A percentile compares a stretch with the other conserved stretches of the same genome.
Evolutionary conservation across 2,888 invertebrate species (phyloP).

Genomic region (Globia sparganii): DNA sequence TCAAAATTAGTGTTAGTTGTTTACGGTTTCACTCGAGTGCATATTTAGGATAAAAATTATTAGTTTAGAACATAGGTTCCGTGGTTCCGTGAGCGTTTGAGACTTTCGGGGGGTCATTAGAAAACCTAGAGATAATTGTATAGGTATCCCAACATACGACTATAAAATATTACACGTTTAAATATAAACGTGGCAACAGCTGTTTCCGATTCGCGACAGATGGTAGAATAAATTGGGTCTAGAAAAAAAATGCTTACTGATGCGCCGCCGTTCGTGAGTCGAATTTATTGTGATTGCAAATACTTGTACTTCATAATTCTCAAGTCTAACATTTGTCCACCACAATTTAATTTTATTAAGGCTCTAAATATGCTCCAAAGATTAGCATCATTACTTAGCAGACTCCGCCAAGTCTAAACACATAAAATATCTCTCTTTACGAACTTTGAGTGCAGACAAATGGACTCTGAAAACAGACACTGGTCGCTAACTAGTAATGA

Average conservation of each 20-base stretch:
- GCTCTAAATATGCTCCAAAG: slow-evolving; percentile 8
- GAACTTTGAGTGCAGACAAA: slow-evolving; percentile 22
- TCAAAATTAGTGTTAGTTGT: neutral
- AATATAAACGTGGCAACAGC: no score
- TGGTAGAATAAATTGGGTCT: no score
- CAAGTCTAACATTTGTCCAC: neutral
- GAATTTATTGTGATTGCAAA: neutral
- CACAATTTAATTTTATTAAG: neutral
- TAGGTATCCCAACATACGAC: no score
- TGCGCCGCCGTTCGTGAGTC: neutral
- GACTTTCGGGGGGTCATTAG: no score
- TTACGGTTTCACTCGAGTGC: neutral
- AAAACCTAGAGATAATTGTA: no score
- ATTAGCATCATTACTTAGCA: slow-evolving; percentile 19
- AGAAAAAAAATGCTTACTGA: no score
- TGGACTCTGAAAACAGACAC: slow-evolving; percentile 34
- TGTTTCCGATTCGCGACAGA: no score
- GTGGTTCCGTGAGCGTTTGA: no score
- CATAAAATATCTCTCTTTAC: slow-evolving; percentile 36
- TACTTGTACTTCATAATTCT: neutral
- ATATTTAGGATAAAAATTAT: neutral
- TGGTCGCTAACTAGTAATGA: slow-evolving; percentile 29
- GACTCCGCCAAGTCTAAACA: slow-evolving; percentile 12
- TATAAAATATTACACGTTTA: no score
- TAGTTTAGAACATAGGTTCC: neutral